Base-by-base conservation (phyloP, 2,797 vertebrate species). In the Jordanella pulchra region DNA sequence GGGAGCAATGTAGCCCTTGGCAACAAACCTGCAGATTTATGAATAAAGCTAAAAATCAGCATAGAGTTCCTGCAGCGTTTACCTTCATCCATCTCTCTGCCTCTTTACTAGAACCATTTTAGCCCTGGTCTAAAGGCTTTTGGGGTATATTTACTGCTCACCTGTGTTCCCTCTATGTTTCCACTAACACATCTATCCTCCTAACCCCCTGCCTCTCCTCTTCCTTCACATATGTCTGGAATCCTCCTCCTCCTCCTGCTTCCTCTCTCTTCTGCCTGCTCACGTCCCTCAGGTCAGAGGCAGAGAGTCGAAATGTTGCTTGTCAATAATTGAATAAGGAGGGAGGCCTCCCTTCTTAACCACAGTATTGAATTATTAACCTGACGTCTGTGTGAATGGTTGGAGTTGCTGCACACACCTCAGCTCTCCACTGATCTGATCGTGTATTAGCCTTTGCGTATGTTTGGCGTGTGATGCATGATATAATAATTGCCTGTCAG, bases 311-410 rank as follows among this genome's bases (percentile, higher is more conserved):
- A 88, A 86, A 92, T 91, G 90, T 91, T 93, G 86, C 87, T 78
- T 80, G 89, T 94, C 92, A 93, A 93, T 94, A 93, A 94, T 94
- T 92, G 75, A 94, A 90, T 90, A 91, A 89, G 88, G 67, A 89
- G 82, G 71, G 85, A 84, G 81, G 75, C 27, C 75, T 79, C 75
- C 81, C 84, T 83, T 90, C 86, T 90, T 91, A 90, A 92, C 90
- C 86, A 88, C 77, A 53, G 47, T 76, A 73, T 60, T 93, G 84
- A 93, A 94, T 93, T 91, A 93, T 93, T 88, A 86, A 93, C 84
- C 80, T 13, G 63, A 25, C 9, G 69, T 77, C 39, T 39, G 28
- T 39, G 77, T 67, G 75, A 80, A 74, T 44, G 44, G 7, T 23
- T 2, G 4, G 44, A 28, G 67, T 61, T 5, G 64, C 23, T 39